Conservation (phyloP, 1,140 invertebrate species). For the Hyphantria cunea region DNA sequence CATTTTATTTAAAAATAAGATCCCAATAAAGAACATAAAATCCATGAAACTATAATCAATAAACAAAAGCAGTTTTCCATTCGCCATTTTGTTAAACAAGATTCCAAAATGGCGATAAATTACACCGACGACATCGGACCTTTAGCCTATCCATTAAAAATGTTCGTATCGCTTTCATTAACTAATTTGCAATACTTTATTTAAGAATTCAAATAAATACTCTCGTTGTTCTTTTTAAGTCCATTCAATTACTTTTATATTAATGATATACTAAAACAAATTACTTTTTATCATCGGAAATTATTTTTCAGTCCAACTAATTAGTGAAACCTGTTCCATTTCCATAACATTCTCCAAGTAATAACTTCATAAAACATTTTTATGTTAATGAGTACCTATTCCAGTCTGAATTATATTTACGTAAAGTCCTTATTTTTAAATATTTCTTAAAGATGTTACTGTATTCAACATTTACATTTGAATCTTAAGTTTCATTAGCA, state of each 20-base stretch:
- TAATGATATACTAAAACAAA: slow-evolving; percentile 10
- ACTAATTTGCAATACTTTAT: slow-evolving; percentile 4
- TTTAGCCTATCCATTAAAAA: slow-evolving; percentile 68
- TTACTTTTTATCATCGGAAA: slow-evolving; percentile 10
- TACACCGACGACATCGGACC: slow-evolving; percentile 62
- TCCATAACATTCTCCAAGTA: not conserved
- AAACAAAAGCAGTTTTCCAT: slow-evolving; percentile 19
- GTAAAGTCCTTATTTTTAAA: not conserved
- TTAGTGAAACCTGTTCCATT: not conserved
- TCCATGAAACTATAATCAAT: slow-evolving; percentile 35
- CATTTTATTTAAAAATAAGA: slow-evolving; percentile 34
- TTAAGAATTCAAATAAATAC: slow-evolving; percentile 1
- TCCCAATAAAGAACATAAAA: slow-evolving; percentile 11
- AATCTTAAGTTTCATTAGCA: not conserved
- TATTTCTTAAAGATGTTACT: not conserved
- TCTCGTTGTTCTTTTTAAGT: slow-evolving; percentile 6
- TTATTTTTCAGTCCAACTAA: not conserved
- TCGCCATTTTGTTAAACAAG: slow-evolving; percentile 56
- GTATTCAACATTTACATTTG: not conserved
- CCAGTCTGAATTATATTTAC: not conserved
- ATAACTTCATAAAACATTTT: not conserved
- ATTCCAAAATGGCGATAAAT: slow-evolving; percentile 69
- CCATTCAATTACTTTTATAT: slow-evolving; percentile 18
- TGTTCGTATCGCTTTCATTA: slow-evolving; percentile 57
- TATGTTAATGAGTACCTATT: not conserved